phyloP scores from a whole-genome alignment of 2,888 invertebrate species.

The Cosmia trapezina region DNA sequence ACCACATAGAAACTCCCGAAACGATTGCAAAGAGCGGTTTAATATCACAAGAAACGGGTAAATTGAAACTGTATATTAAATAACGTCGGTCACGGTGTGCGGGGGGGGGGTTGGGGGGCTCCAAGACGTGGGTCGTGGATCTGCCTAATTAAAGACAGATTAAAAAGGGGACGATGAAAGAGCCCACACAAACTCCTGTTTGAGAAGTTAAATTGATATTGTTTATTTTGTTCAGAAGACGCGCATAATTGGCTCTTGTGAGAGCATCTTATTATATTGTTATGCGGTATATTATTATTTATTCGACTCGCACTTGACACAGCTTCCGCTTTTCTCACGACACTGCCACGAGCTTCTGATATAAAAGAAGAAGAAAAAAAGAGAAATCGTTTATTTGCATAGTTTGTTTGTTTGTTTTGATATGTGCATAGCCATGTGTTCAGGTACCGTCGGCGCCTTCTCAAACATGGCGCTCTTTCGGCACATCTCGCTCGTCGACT shows the following conservation, averaged over 20 bases:
- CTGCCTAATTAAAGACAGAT: constrained; percentile 60
- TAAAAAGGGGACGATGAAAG: constrained; percentile 48
- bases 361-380: too few relatives aligned
- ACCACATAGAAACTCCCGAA: neutral
- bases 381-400: too few relatives aligned
- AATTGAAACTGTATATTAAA: constrained; percentile 30
- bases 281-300: too few relatives aligned
- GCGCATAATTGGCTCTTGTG: neutral
- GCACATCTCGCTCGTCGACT: too few relatives aligned
- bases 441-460: too few relatives aligned
- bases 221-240: constrained; percentile 30
- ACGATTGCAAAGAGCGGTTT: constrained; percentile 16
- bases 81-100: neutral
- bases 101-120: neutral
- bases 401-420: too few relatives aligned
- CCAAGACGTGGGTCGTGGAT: constrained; percentile 7
- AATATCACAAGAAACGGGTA: constrained; percentile 18
- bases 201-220: constrained; percentile 57
- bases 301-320: too few relatives aligned
- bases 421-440: too few relatives aligned
- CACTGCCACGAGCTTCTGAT: too few relatives aligned
- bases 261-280: too few relatives aligned
- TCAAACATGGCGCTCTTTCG: too few relatives aligned
- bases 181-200: constrained; percentile 45
- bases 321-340: too few relatives aligned